A percentile compares a stretch with the other conserved stretches of the same genome.
Evolutionary conservation across 2,113 vertebrate species (phyloP).

Genomic region (human): DNA sequence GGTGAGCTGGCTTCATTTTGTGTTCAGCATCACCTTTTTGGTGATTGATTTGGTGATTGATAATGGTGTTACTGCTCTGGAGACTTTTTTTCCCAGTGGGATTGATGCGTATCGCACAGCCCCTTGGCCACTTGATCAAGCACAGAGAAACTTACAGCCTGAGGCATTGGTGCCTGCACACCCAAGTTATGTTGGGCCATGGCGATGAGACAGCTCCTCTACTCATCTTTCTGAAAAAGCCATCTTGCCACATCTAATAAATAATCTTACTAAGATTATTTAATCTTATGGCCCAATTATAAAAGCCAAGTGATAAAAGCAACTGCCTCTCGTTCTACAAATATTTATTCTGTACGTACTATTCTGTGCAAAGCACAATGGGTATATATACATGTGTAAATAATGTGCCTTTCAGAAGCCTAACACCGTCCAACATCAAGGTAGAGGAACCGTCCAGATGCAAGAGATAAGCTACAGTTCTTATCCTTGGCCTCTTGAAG

Average conservation of each 20-base stretch:
- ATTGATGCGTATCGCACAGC: background rate
- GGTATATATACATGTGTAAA: background rate
- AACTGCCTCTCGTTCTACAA: background rate
- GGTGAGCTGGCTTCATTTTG: constrained; percentile 79
- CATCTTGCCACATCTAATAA: background rate
- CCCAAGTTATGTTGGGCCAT: background rate
- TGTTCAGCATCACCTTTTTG: constrained; percentile 32
- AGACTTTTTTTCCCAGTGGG: background rate
- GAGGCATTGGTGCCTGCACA: background rate
- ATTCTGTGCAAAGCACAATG: background rate
- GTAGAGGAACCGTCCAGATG: background rate
- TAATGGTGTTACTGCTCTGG: background rate
- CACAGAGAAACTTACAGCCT: background rate
- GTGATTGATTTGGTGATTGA: background rate
- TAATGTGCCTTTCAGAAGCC: background rate
- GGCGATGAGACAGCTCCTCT: background rate
- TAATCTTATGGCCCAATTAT: background rate
- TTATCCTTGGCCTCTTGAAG: background rate
- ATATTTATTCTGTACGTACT: background rate
- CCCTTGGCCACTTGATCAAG: background rate
- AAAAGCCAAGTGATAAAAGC: background rate
- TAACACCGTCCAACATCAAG: background rate
- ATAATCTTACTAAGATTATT: background rate
- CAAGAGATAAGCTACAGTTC: background rate
- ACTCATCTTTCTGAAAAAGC: background rate